phyloP scores from a whole-genome alignment of 2,888 invertebrate genomes.

The Athalia circularis region DNA sequence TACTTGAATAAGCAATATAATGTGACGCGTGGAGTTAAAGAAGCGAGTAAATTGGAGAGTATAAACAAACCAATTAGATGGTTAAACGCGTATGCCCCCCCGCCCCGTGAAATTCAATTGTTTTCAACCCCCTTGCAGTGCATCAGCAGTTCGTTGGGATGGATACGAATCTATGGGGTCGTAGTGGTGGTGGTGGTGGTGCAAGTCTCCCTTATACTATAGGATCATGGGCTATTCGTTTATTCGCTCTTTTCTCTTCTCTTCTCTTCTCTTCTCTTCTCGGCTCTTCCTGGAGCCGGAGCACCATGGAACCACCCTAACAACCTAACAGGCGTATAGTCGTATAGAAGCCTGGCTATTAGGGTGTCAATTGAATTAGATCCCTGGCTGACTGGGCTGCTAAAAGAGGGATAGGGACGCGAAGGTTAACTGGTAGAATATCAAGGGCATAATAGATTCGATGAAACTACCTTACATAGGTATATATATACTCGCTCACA shows the following conservation, averaged over 20 bases:
- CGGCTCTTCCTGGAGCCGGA: background rate
- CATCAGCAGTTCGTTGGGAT: background rate
- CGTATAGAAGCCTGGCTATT: constrained; percentile 61
- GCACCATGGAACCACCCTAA: background rate
- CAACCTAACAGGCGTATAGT: constrained; percentile 59
- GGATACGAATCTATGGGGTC: background rate
- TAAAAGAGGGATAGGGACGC: constrained; percentile 28
- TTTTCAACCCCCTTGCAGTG: constrained; percentile 64
- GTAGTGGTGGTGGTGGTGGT: background rate
- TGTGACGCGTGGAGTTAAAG: background rate
- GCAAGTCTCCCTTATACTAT: constrained; percentile 5
- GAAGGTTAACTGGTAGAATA: constrained; percentile 37
- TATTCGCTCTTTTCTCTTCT: background rate
- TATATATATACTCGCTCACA: too few species aligned
- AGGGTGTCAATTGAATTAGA: constrained; percentile 73
- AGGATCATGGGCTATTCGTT: background rate
- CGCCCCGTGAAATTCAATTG: constrained; percentile 73
- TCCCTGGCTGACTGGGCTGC: constrained; percentile 55
- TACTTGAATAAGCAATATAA: background rate
- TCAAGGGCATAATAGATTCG: constrained; percentile 42
- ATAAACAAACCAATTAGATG: constrained; percentile 72
- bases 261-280: constrained; percentile 7
- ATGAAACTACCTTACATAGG: constrained; percentile 14
- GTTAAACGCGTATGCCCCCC: constrained; percentile 70
- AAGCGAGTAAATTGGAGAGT: constrained; percentile 18